Evolutionary conservation across 2,888 invertebrate genomes (phyloP).

Genomic region (Ectemnius lituratus): DNA sequence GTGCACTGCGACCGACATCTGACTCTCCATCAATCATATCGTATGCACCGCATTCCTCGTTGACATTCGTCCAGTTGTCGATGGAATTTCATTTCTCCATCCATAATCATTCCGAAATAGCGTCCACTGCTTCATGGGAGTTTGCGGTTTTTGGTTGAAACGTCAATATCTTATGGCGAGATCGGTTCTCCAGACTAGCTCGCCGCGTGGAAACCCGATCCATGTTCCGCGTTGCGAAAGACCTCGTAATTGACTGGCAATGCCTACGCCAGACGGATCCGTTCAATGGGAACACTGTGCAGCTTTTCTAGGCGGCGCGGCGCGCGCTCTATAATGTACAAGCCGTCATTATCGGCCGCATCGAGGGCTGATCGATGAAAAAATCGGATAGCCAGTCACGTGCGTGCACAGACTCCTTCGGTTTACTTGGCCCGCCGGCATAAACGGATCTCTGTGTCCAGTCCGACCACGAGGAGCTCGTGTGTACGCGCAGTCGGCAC

Average conservation of each 20-base stretch:
- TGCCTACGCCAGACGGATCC: constrained; percentile 16
- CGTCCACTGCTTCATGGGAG: no score
- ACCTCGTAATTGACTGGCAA: constrained; percentile 42
- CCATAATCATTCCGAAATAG: no score
- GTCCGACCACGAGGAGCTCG: constrained; percentile 27
- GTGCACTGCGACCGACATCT: constrained; percentile 47
- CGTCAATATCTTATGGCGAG: neutral
- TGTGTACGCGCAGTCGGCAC: neutral
- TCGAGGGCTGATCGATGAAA: constrained; percentile 16
- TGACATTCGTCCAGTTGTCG: no score
- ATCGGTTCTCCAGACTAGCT: neutral
- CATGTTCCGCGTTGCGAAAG: constrained; percentile 37
- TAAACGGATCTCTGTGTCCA: constrained; percentile 42
- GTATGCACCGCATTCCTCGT: constrained; percentile 8
- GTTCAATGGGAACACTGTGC: constrained; percentile 50
- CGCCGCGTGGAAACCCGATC: constrained; percentile 38
- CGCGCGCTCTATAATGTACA: neutral
- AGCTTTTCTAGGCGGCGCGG: constrained; percentile 19
- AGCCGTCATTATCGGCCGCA: constrained; percentile 21
- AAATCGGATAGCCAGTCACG: constrained; percentile 30
- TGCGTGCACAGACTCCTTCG: constrained; percentile 17
- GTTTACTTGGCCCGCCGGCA: constrained; percentile 26
- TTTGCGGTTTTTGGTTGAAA: no score
- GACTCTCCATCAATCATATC: constrained; percentile 50
- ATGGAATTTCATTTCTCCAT: no score